phyloP scores from a whole-genome alignment of 2,113 vertebrate species.

The Platichthys flesus region DNA sequence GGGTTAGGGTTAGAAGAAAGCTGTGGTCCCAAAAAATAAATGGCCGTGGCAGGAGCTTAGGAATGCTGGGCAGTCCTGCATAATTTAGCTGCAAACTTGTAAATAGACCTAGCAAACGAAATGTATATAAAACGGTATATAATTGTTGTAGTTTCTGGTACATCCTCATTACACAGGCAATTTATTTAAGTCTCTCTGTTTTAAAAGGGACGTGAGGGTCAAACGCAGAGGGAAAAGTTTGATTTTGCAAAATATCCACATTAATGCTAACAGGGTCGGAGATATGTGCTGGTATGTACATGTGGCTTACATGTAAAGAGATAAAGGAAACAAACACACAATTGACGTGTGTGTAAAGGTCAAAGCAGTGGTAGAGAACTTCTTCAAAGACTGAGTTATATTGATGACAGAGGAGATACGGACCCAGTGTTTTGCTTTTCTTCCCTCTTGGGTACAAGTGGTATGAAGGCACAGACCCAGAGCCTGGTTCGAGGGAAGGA shows the following conservation, averaged over 20 bases:
- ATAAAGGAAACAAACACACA: slow-evolving; percentile 29
- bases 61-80: no score
- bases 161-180: no score
- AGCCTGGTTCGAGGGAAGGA: background rate
- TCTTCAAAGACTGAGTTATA: slow-evolving; percentile 69
- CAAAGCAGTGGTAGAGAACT: slow-evolving; percentile 55
- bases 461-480: slow-evolving; percentile 25
- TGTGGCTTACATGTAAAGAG: slow-evolving; percentile 1
- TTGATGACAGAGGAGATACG: slow-evolving; percentile 57
- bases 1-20: no score
- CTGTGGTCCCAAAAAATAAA: background rate
- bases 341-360: slow-evolving; percentile 57
- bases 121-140: no score
- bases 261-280: background rate
- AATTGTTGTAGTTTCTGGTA: no score
- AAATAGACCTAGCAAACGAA: no score
- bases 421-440: background rate
- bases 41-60: no score
- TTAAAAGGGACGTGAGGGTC: no score
- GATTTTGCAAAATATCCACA: background rate
- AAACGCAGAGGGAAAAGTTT: background rate
- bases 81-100: no score
- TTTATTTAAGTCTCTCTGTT: no score
- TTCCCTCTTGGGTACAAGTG: slow-evolving; percentile 16
- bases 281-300: background rate